Percentiles rank a stretch among this genome's conserved stretches.
Evolutionary conservation across 2,888 invertebrate genomes (phyloP).

Genomic region (Melipona beecheii): DNA sequence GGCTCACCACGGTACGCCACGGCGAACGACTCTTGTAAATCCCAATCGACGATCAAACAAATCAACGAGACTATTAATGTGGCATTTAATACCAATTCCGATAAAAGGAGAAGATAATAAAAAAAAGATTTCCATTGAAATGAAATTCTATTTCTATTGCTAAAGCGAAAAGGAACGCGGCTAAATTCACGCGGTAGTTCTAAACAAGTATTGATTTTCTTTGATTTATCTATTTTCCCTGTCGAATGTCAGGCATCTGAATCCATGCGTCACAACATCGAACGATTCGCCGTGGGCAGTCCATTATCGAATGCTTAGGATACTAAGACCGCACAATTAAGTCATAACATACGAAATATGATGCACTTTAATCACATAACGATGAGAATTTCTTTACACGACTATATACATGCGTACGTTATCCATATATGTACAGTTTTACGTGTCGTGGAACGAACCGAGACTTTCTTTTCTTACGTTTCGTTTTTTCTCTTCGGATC

Average conservation of each 20-base stretch:
- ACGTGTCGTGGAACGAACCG: conserved; percentile 16
- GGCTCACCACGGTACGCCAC: not conserved
- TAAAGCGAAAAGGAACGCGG: not conserved
- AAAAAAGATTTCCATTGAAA: not conserved
- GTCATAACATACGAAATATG: conserved; percentile 69
- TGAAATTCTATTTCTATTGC: not conserved
- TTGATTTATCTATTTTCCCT: not conserved
- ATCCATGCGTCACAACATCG: conserved; percentile 19
- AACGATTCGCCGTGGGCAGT: not conserved
- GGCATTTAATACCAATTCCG: not conserved
- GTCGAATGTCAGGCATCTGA: not conserved
- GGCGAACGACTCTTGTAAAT: not conserved
- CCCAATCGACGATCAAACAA: not conserved
- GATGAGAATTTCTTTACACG: conserved; percentile 73
- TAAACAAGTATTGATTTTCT: not conserved
- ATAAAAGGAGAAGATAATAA: not conserved
- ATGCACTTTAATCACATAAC: conserved; percentile 66
- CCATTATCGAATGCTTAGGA: conserved; percentile 28
- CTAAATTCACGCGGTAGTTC: not conserved
- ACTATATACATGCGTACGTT: conserved; percentile 61
- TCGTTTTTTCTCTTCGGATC: not conserved
- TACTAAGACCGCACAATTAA: conserved; percentile 65
- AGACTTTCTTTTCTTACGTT: not conserved
- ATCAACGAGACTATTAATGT: not conserved
- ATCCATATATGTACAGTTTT: conserved; percentile 56